These are phyloP conservation scores for Scytalopus superciliaris DNA, from an alignment of 2,113 vertebrate genomes.

Conservation along the genomic window DNA sequence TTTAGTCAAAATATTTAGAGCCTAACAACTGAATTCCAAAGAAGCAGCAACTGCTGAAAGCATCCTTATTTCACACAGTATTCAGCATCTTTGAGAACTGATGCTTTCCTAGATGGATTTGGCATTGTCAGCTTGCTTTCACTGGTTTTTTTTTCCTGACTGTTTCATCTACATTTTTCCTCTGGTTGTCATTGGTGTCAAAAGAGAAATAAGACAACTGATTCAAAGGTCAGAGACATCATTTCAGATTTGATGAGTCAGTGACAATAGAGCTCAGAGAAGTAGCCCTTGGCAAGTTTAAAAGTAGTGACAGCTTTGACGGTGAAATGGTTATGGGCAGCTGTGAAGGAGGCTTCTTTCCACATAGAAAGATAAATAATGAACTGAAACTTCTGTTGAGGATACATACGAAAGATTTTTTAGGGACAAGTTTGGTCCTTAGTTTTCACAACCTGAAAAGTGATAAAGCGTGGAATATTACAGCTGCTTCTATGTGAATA, in stretches of 20 bases:
- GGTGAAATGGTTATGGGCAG: neutral
- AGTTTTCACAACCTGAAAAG: neutral
- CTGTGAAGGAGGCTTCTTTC: neutral
- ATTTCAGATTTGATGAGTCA: conserved; percentile 60
- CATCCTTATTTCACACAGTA: neutral
- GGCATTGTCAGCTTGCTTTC: conserved; percentile 27
- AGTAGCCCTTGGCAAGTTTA: conserved; percentile 3
- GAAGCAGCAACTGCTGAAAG: conserved; percentile 1
- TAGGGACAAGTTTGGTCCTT: neutral
- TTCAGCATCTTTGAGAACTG: neutral
- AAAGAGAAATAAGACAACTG: conserved; percentile 52
- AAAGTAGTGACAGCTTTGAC: conserved; percentile 10
- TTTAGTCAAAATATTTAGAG: neutral
- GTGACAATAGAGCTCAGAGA: conserved; percentile 23
- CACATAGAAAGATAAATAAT: neutral
- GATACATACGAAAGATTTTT: neutral
- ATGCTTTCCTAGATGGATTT: conserved; percentile 12
- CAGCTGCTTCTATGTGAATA: neutral
- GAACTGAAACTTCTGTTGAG: neutral
- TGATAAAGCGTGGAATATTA: neutral
- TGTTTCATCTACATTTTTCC: conserved; percentile 36
- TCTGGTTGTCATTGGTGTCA: conserved; percentile 56
- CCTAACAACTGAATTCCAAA: neutral
- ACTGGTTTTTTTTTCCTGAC: conserved; percentile 15
- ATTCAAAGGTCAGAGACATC: conserved; percentile 62